phyloP scores from a whole-genome alignment of 2,888 invertebrate species.

The Amphipoea lucens region DNA sequence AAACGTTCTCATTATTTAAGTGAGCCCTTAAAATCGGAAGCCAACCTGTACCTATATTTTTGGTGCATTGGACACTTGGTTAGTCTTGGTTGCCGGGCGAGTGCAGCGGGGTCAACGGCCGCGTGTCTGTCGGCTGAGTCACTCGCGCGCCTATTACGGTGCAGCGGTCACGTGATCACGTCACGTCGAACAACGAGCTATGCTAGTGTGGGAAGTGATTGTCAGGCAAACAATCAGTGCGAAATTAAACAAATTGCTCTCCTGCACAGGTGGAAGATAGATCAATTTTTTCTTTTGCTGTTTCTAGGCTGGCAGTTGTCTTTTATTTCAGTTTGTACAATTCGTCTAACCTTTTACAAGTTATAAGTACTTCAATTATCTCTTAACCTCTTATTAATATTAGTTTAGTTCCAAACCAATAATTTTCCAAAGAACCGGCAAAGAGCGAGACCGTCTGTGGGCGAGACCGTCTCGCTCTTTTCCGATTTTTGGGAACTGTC shows the following conservation, averaged over 20 bases:
- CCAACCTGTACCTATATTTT: constrained; percentile 35
- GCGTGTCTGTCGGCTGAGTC: constrained; percentile 68
- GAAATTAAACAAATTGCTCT: constrained; percentile 31
- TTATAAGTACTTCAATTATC: not conserved
- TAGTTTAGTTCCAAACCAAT: not conserved
- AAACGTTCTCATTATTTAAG: not conserved
- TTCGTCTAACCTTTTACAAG: not conserved
- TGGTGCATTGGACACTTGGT: constrained; percentile 67
- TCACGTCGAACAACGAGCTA: constrained; percentile 35
- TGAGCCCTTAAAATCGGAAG: not conserved
- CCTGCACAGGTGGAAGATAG: not conserved
- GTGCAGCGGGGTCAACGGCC: constrained; percentile 71
- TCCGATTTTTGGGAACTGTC: not conserved
- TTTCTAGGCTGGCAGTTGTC: not conserved
- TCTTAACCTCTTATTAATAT: not conserved
- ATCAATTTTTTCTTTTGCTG: constrained; percentile 8
- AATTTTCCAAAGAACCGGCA: not conserved
- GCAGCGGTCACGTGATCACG: constrained; percentile 53
- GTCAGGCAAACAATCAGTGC: constrained; percentile 35
- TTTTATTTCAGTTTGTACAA: not conserved
- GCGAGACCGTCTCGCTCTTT: not conserved
- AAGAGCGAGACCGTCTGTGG: not conserved
- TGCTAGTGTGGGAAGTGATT: constrained; percentile 56
- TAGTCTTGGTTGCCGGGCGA: constrained; percentile 60
- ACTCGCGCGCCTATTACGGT: constrained; percentile 66